A percentile compares a stretch with the other conserved stretches of the same genome.
These are phyloP conservation scores for Hyppa rectilinea DNA, from an alignment of 2,888 invertebrate species.

Conservation along the genomic window DNA sequence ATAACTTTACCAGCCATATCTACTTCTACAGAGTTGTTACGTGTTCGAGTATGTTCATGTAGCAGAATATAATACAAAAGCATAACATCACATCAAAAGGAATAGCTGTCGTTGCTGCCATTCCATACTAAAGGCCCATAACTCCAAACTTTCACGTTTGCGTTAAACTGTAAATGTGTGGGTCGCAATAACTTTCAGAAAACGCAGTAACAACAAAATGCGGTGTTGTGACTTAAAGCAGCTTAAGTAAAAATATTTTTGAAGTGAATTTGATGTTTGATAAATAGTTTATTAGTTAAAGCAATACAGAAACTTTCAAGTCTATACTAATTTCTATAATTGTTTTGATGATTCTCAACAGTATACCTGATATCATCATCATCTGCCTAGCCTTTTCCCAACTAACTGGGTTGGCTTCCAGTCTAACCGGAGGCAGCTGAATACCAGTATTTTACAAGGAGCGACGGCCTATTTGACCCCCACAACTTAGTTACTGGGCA, in stretches of 20 bases:
- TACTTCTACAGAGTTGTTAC: not conserved
- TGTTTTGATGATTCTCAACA: not conserved
- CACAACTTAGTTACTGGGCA: too few relatives aligned
- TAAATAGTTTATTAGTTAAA: not conserved
- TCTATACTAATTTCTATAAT: not conserved
- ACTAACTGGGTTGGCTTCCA: too few relatives aligned
- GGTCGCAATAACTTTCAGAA: slow-evolving; percentile 23
- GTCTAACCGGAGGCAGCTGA: too few relatives aligned
- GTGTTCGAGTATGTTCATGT: slow-evolving; percentile 2
- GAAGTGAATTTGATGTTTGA: not conserved
- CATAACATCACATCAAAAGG: slow-evolving; percentile 58
- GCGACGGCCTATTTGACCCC: too few relatives aligned
- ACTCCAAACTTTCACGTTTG: slow-evolving; percentile 45
- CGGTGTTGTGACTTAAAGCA: not conserved
- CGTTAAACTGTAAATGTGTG: slow-evolving; percentile 29
- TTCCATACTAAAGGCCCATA: slow-evolving; percentile 39
- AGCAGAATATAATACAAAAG: slow-evolving; percentile 31
- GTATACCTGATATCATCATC: not conserved
- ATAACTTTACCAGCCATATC: not conserved
- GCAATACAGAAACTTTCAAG: not conserved
- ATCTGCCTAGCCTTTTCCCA: too few relatives aligned
- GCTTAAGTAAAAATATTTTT: not conserved
- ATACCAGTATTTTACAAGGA: too few relatives aligned
- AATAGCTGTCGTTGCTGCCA: slow-evolving; percentile 60
- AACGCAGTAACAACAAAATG: slow-evolving; percentile 10